phyloP scores from a whole-genome alignment of 2,888 invertebrate species.

The Aporophyla nigra region DNA sequence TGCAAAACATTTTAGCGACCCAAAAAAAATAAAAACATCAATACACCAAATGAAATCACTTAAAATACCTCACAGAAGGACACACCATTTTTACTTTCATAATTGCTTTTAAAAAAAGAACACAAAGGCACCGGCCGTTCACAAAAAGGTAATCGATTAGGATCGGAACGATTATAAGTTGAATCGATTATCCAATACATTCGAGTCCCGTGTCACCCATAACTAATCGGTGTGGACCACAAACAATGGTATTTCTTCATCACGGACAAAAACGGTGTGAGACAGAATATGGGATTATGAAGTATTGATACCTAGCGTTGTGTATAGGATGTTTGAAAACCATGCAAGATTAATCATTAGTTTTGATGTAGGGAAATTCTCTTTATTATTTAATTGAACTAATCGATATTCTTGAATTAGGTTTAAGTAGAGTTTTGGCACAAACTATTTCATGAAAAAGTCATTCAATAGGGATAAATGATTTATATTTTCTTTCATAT shows the following conservation, averaged over 20 bases:
- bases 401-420: no score
- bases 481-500: no score
- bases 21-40: slow-evolving; percentile 28
- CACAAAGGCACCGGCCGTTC: slow-evolving; percentile 84
- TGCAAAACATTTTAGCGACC: slow-evolving; percentile 5
- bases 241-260: slow-evolving; percentile 89
- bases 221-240: slow-evolving; percentile 82
- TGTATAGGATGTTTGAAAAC: slow-evolving; percentile 75
- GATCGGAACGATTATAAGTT: slow-evolving; percentile 84
- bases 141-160: slow-evolving; percentile 88
- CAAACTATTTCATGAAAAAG: no score
- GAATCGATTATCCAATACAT: slow-evolving; percentile 86
- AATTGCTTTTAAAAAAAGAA: slow-evolving; percentile 70
- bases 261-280: slow-evolving; percentile 86
- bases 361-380: background rate
- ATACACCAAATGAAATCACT: slow-evolving; percentile 62
- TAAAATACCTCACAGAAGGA: slow-evolving; percentile 64
- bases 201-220: slow-evolving; percentile 85
- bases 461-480: no score
- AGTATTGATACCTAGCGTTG: slow-evolving; percentile 76
- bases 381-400: no score
- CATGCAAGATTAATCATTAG: background rate
- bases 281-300: slow-evolving; percentile 85
- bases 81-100: slow-evolving; percentile 68
- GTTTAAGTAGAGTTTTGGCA: no score